Conservation (phyloP, 2,888 invertebrate genomes). For the Perdita meconis region DNA sequence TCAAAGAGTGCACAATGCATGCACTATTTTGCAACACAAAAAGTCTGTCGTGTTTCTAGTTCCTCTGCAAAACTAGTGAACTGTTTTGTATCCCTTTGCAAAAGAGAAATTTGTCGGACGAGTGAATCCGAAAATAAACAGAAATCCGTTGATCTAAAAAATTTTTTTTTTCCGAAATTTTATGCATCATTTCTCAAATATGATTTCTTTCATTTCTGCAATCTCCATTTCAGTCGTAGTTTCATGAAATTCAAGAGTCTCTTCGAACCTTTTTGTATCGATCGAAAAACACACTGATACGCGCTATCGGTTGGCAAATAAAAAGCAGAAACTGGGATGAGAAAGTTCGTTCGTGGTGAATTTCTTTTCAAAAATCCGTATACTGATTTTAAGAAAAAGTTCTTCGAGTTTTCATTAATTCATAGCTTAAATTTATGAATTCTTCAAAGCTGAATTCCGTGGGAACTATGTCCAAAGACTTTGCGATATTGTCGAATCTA, state of each 20-base stretch:
- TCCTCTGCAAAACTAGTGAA: too few relatives aligned
- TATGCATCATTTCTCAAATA: too few relatives aligned
- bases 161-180: constrained; percentile 8
- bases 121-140: not conserved
- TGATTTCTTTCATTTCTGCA: not conserved
- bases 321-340: not conserved
- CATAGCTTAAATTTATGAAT: too few relatives aligned
- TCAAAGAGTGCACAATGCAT: constrained; percentile 29
- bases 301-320: not conserved
- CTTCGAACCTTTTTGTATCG: constrained; percentile 3
- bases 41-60: constrained; percentile 36
- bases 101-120: constrained; percentile 17
- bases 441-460: too few relatives aligned
- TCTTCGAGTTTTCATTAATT: too few relatives aligned
- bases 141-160: not conserved
- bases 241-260: constrained; percentile 29
- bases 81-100: constrained; percentile 1
- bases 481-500: not conserved
- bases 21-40: constrained; percentile 40
- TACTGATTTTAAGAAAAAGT: not conserved
- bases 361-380: not conserved
- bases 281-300: constrained; percentile 8
- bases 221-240: constrained; percentile 2
- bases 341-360: not conserved
- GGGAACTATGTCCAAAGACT: too few relatives aligned